phyloP scores from a whole-genome alignment of 2,888 invertebrate species.

The Pecten maximus region DNA sequence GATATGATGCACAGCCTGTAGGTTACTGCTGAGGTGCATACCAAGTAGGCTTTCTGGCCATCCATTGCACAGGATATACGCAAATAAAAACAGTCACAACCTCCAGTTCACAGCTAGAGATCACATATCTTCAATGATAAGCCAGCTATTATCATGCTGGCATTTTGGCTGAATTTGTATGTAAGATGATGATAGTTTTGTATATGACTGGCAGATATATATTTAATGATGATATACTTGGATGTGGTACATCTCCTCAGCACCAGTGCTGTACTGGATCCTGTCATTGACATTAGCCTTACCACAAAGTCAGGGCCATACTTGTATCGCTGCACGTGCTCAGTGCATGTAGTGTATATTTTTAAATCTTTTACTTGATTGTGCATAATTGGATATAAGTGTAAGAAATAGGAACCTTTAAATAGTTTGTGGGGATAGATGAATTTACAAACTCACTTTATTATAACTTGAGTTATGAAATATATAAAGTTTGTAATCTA shows the following conservation, averaged over 20 bases:
- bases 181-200: slow-evolving; percentile 28
- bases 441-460: not conserved
- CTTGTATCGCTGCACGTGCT: not conserved
- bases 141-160: not conserved
- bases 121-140: slow-evolving; percentile 7
- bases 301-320: not conserved
- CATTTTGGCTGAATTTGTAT: slow-evolving; percentile 30
- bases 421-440: not conserved
- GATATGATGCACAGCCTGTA: not conserved
- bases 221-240: not conserved
- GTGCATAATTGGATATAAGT: not conserved
- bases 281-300: slow-evolving; percentile 20
- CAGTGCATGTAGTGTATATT: not conserved
- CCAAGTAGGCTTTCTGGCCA: slow-evolving; percentile 16
- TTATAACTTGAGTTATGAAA: not conserved
- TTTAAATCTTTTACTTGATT: not conserved
- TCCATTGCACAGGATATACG: not conserved
- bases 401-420: not conserved
- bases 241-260: not conserved
- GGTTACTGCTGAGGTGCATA: not conserved
- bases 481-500: not conserved
- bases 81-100: not conserved
- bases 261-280: not conserved
- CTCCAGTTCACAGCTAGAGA: slow-evolving; percentile 3
- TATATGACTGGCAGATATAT: not conserved